Evolutionary conservation across 92 coral and sea anemone species (phyloP).

Genomic region (Porites cylindrica): DNA sequence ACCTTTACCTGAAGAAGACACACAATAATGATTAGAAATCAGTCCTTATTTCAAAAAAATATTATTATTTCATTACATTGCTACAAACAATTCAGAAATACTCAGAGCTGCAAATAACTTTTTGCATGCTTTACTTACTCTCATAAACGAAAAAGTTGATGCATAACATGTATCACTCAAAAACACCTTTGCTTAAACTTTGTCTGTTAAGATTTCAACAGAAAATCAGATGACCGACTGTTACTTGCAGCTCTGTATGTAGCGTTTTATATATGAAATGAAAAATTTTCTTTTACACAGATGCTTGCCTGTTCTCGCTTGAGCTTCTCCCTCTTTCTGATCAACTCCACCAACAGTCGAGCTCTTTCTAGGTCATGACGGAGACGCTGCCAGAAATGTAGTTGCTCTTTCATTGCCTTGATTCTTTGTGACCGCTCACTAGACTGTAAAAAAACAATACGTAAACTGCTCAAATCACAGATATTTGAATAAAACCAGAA

Average conservation of each 20-base stretch:
- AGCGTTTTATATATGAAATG: too few relatives aligned
- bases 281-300: not conserved
- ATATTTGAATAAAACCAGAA: too few relatives aligned
- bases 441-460: slow-evolving; percentile 41
- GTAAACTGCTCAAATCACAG: not conserved
- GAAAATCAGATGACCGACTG: too few relatives aligned
- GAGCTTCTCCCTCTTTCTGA: slow-evolving; percentile 96
- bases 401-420: slow-evolving; percentile 98
- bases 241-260: too few relatives aligned
- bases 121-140: too few relatives aligned
- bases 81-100: too few relatives aligned
- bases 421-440: slow-evolving; percentile 97
- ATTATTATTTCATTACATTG: not conserved
- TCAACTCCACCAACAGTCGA: slow-evolving; percentile 92
- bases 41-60: not conserved
- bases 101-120: too few relatives aligned
- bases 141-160: too few relatives aligned
- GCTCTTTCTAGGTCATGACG: slow-evolving; percentile 99
- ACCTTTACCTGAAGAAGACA: slow-evolving; percentile 84
- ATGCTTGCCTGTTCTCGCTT: slow-evolving; percentile 94
- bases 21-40: not conserved
- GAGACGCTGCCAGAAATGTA: slow-evolving; percentile 99
- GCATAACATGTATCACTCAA: too few relatives aligned
- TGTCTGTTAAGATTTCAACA: too few relatives aligned
- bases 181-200: too few relatives aligned